A percentile compares a stretch with the other conserved stretches of the same genome.
These are phyloP conservation scores for Scortum barcoo DNA, from an alignment of 2,113 vertebrate species.

Conservation along the genomic window DNA sequence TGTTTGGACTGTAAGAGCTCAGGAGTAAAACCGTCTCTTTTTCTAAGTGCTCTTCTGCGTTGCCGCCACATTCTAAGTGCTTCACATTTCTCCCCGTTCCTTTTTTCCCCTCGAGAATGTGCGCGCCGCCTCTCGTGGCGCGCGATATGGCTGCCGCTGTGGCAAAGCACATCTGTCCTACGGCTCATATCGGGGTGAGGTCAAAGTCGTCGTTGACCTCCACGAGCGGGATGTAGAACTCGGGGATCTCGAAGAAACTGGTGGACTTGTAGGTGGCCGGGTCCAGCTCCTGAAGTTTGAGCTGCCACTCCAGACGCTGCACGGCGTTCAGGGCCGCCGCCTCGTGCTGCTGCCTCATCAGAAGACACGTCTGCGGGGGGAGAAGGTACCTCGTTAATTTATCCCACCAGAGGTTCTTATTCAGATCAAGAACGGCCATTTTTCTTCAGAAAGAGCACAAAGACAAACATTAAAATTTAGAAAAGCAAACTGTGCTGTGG, in stretches of 20 bases:
- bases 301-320: slow-evolving; percentile 98
- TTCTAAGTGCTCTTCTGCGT: slow-evolving; percentile 65
- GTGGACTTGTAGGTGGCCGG: slow-evolving; percentile 97
- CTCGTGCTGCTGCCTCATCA: slow-evolving; percentile 99
- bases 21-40: slow-evolving; percentile 48
- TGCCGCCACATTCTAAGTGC: slow-evolving; percentile 76
- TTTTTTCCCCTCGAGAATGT: slow-evolving; percentile 28
- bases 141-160: neutral
- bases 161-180: slow-evolving; percentile 10
- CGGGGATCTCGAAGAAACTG: slow-evolving; percentile 98
- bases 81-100: slow-evolving; percentile 53
- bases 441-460: neutral
- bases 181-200: slow-evolving; percentile 94
- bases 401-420: slow-evolving; percentile 6
- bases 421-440: neutral
- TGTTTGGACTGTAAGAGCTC: slow-evolving; percentile 58
- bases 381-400: neutral
- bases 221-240: slow-evolving; percentile 98
- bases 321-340: slow-evolving; percentile 97
- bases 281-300: slow-evolving; percentile 98
- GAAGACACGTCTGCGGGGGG: slow-evolving; percentile 91
- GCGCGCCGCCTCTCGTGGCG: slow-evolving; percentile 5
- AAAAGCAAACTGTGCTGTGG: neutral
- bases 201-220: slow-evolving; percentile 99
- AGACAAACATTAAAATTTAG: neutral